These are phyloP conservation scores for Pectinophora gossypiella DNA, from an alignment of 1,140 invertebrate species.

Conservation along the genomic window DNA sequence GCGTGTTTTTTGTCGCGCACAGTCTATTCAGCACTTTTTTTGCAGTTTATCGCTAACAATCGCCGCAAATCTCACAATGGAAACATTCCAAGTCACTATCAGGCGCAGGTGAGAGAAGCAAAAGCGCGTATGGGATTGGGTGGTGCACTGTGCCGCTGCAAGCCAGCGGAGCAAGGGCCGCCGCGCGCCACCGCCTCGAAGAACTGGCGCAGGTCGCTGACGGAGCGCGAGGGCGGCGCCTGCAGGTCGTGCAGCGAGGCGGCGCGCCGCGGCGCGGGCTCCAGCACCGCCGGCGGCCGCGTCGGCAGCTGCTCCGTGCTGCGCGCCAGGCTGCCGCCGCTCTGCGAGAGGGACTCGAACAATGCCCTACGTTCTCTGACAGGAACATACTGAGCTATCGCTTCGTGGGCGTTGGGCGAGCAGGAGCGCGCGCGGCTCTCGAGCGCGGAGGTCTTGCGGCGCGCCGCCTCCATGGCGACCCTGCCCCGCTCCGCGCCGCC, in stretches of 20 bases:
- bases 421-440: slow-evolving; percentile 62
- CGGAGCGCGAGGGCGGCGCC: slow-evolving; percentile 59
- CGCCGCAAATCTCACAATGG: neutral
- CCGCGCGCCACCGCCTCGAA: slow-evolving; percentile 65
- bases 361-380: slow-evolving; percentile 56
- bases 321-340: slow-evolving; percentile 45
- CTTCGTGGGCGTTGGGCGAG: slow-evolving; percentile 60
- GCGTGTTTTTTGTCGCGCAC: neutral
- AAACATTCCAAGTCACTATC: slow-evolving; percentile 11
- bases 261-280: slow-evolving; percentile 52
- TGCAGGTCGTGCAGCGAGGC: slow-evolving; percentile 62
- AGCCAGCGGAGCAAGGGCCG: slow-evolving; percentile 25
- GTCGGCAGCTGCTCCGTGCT: slow-evolving; percentile 63
- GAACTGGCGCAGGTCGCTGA: slow-evolving; percentile 63
- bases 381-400: slow-evolving; percentile 54
- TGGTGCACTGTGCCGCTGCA: slow-evolving; percentile 46
- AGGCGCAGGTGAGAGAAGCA: slow-evolving; percentile 60
- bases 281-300: slow-evolving; percentile 30
- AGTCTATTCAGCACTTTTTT: neutral
- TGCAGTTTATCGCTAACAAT: neutral
- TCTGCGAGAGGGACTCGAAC: slow-evolving; percentile 58
- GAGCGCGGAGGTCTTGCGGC: slow-evolving; percentile 53
- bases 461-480: slow-evolving; percentile 53
- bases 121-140: slow-evolving; percentile 48
- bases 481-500: slow-evolving; percentile 54